Evolutionary conservation across 2,113 vertebrate species (phyloP).

Genomic region (Caloenas nicobarica): DNA sequence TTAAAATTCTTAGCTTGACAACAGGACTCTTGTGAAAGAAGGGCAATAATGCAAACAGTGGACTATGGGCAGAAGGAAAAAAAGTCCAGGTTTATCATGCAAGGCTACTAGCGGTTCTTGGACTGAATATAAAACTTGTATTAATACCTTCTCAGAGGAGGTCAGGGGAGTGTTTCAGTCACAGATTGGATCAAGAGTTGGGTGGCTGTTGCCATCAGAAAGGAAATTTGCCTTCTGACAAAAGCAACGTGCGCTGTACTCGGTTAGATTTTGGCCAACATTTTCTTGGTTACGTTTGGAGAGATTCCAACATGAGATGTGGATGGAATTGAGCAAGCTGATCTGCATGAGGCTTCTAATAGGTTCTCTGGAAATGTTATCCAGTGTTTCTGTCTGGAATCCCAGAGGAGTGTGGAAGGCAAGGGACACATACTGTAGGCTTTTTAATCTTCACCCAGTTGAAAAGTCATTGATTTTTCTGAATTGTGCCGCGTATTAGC

Average conservation of each 20-base stretch:
- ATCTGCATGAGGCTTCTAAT: neutral
- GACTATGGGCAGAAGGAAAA: neutral
- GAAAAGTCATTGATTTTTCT: slow-evolving; percentile 7
- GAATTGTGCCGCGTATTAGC: neutral
- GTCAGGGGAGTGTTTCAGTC: neutral
- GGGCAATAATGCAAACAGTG: neutral
- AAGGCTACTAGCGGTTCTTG: neutral
- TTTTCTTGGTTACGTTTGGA: neutral
- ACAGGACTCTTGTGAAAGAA: neutral
- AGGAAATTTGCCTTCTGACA: neutral
- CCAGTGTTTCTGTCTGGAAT: neutral
- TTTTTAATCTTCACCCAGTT: neutral
- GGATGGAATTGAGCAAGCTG: neutral
- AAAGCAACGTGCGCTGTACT: neutral
- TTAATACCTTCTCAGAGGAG: neutral
- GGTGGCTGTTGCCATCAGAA: neutral
- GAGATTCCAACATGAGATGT: neutral
- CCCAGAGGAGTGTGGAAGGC: neutral
- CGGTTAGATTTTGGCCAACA: neutral
- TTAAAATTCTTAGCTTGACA: neutral
- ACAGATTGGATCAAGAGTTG: neutral
- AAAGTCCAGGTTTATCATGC: neutral
- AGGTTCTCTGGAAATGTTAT: neutral
- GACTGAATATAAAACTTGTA: neutral
- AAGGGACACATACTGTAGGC: neutral